These are phyloP conservation scores for Drosophila barbarae DNA, from an alignment of 2,888 invertebrate genomes.

Conservation along the genomic window DNA sequence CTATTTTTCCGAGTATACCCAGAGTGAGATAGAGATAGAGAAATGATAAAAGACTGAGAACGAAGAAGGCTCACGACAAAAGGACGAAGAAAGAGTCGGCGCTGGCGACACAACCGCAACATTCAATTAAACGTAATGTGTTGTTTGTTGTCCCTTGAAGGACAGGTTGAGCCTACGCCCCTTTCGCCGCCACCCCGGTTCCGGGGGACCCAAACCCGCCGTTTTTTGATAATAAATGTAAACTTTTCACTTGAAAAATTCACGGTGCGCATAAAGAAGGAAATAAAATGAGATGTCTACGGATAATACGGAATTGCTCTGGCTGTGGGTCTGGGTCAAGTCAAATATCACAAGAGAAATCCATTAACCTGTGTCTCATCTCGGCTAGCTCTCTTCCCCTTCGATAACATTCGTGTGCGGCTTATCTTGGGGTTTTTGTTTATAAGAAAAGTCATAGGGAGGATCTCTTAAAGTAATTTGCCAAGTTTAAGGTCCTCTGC, in stretches of 20 bases:
- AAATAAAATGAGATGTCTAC: constrained; percentile 55
- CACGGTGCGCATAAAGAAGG: constrained; percentile 50
- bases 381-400: constrained; percentile 39
- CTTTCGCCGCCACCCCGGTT: background rate
- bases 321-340: constrained; percentile 55
- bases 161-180: constrained; percentile 24
- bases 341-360: constrained; percentile 73
- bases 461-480: constrained; percentile 38
- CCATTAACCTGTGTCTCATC: constrained; percentile 65
- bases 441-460: background rate
- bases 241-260: constrained; percentile 65
- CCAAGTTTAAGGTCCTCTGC: constrained; percentile 61
- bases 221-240: constrained; percentile 65
- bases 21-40: constrained; percentile 6
- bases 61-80: constrained; percentile 13
- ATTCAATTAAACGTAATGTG: constrained; percentile 73
- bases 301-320: constrained; percentile 31
- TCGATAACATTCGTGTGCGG: constrained; percentile 39
- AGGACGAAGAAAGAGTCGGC: constrained; percentile 25
- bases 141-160: constrained; percentile 67
- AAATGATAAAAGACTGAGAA: background rate
- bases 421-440: constrained; percentile 35
- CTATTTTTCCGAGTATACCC: background rate
- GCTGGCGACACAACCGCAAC: constrained; percentile 63
- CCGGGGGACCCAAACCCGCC: background rate